Evolutionary conservation across 1,140 invertebrate genomes (phyloP).

Genomic region (Camponotus vicinus): DNA sequence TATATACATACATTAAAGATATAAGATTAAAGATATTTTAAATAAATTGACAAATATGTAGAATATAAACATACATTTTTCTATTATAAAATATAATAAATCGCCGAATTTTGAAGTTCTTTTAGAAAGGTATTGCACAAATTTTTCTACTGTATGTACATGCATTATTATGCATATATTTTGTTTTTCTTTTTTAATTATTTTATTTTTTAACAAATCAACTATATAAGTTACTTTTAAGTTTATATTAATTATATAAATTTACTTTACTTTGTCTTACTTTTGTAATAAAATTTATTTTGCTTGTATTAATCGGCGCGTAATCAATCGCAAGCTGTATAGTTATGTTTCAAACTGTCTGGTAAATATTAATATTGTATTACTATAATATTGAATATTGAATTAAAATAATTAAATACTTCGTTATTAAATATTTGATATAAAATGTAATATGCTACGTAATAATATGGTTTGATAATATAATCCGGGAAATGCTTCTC

Average conservation of each 20-base stretch:
- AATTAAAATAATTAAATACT: conserved; percentile 21
- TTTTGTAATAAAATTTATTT: conserved; percentile 1
- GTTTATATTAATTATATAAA: neutral
- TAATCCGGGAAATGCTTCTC: too few relatives aligned
- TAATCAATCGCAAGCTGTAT: neutral
- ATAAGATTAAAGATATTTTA: too few relatives aligned
- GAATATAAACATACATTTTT: neutral
- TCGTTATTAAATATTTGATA: conserved; percentile 1
- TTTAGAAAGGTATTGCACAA: neutral
- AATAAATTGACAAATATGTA: too few relatives aligned
- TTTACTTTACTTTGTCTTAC: neutral
- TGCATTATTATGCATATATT: neutral
- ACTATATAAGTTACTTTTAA: neutral
- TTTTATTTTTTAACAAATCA: neutral
- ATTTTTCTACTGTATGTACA: neutral
- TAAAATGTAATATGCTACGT: neutral
- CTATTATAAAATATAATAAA: neutral
- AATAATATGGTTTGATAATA: neutral
- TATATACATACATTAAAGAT: too few relatives aligned
- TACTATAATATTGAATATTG: neutral
- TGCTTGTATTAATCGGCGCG: conserved; percentile 1
- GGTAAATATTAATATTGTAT: conserved; percentile 11
- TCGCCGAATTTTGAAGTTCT: neutral
- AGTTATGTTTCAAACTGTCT: neutral
- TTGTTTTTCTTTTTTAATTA: neutral